Base-by-base conservation (phyloP, 2,888 invertebrate species). In the Lasioglossum morio region DNA sequence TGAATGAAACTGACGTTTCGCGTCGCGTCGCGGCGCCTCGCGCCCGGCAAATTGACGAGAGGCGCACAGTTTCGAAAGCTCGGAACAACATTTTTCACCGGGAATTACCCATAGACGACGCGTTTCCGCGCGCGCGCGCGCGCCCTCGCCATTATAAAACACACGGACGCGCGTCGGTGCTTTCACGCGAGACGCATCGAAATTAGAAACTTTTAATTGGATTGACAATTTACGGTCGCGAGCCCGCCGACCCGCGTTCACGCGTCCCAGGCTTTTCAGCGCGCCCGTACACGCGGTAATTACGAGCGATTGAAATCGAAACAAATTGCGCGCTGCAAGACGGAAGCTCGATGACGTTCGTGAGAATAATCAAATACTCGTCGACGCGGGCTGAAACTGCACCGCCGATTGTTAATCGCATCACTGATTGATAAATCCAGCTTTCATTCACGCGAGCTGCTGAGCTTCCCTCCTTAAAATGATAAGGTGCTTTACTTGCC, bases 131-230 rank as follows among this genome's bases (percentile, higher is more conserved):
- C 19, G 34, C 34, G 37, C 19, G 34, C 34, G 34, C 34, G 23
- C 34, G 16, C 34, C 27, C 46, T 1, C 69, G 69, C 10, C 69
- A n/a, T 66, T 43, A 69, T 74, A 79, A 74, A 76, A 40, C 77
- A n/a, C 48, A 1, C 40, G 69, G 10, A 8, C 34, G 37, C 34
- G 69, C 34, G 57, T 34, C 40, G 19, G 66, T 23, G 63, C 63
- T 72, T 70, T 72, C 63, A 72, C 60, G 40, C 66, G 34, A 48
- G 40, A 53, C 57, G 27, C 63, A 78, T 79, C 66, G 79, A 83
- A 84, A 84, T 84, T 72, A 75, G 43, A 72, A 84, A 84, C 75
- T 84, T 84, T 84, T 84, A 84, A 84, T 84, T 84, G 83, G 83
- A 43, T 72, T 27, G 83, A 53, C 63, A 63, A 75, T 84, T 79